Evolutionary conservation across 2,113 vertebrate genomes (phyloP), one percentile per base, ranked within the genome.

Genomic region (Cottus gobio): DNA sequence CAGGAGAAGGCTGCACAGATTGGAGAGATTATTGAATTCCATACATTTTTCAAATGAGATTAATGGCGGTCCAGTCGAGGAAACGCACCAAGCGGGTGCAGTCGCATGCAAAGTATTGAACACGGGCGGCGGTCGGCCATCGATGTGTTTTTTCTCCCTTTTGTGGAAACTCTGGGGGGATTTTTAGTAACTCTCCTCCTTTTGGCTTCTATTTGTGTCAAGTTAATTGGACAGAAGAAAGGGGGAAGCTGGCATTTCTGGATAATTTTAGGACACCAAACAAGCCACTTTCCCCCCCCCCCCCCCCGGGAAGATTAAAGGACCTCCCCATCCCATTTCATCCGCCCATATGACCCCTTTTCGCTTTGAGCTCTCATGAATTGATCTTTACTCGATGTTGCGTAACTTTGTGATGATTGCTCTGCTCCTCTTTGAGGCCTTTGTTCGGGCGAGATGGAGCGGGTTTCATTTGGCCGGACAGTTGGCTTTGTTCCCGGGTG

Each of bases 361-460:
- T 75, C 1, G 22, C 85, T 87, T 87, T 83, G 77, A 90, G 89
- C 84, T 48, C 76, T 20, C 78, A 73, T 70, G 85, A 90, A 91
- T 90, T 83, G 89, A 90, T 90, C 85, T 90, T 87, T 88, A 83
- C 81, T 48, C 28, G 66, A 84, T 69, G 84, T 93, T 92, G 80
- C 63, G 60, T 90, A 93, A 93, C 84, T 84, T 85, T 79, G 83
- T 77, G 90, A 82, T 85, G 85, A 90, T 81, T 82, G 82, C 62
- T 3, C 85, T 52, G 84, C 89, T 74, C 75, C 81, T 90, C 90
- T 89, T 92, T 91, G 91, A 91, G 90, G 70, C 42, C 87, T 92
- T 92, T 93, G 90, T 91, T 85, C 79, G 85, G 82, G 79, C 66
- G 78, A 90, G 90, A 91, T 75, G 87, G 89, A 82, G 90, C 80